phyloP scores from a whole-genome alignment of 2,888 invertebrate genomes.

The Lasius fuliginosus region DNA sequence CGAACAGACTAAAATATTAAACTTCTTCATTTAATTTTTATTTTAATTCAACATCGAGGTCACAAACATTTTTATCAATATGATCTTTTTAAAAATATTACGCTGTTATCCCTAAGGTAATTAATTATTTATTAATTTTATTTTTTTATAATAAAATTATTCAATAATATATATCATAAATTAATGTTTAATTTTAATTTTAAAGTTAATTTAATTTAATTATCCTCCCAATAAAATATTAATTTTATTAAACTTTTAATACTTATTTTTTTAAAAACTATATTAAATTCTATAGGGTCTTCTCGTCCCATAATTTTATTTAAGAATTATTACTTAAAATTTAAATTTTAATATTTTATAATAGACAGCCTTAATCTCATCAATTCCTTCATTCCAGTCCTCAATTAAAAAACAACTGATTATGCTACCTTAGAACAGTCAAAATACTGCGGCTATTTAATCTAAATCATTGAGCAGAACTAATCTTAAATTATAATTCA shows the following conservation, averaged over 20 bases:
- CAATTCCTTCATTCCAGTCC: constrained; percentile 92
- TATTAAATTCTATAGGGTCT: constrained; percentile 93
- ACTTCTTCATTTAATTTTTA: constrained; percentile 90
- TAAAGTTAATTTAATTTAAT: constrained; percentile 88
- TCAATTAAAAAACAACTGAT: constrained; percentile 93
- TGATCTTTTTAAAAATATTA: constrained; percentile 86
- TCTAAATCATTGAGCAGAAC: constrained; percentile 91
- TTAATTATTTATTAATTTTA: constrained; percentile 88
- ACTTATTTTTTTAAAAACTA: constrained; percentile 82
- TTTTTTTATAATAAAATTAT: constrained; percentile 84
- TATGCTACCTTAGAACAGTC: constrained; percentile 94
- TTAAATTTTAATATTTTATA: constrained; percentile 87
- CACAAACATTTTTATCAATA: constrained; percentile 92
- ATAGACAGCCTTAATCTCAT: constrained; percentile 89
- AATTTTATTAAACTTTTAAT: constrained; percentile 73
- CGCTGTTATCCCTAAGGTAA: constrained; percentile 95
- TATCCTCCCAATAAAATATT: constrained; percentile 90
- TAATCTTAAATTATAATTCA: constrained; percentile 89
- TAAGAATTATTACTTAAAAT: constrained; percentile 90
- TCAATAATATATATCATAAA: constrained; percentile 86
- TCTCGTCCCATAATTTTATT: constrained; percentile 91
- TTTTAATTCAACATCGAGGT: constrained; percentile 96
- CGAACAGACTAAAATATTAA: constrained; percentile 92
- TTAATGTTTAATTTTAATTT: constrained; percentile 83
- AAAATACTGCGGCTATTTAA: constrained; percentile 93